phyloP scores from a whole-genome alignment of 2,113 vertebrate species.

The Anhinga anhinga region DNA sequence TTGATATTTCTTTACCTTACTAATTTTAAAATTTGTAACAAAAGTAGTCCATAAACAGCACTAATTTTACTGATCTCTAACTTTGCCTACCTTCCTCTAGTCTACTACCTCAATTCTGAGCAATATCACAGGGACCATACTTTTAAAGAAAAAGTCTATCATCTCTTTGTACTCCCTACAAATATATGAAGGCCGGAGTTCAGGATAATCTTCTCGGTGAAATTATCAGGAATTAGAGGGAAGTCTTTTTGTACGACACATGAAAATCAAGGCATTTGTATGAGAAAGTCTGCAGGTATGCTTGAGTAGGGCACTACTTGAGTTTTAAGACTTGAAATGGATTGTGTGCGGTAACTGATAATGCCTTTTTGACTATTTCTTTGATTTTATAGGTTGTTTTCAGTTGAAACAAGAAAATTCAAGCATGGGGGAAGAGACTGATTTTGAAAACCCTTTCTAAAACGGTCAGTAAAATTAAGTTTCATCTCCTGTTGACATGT shows the following conservation, averaged over 20 bases:
- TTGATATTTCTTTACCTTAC: not conserved
- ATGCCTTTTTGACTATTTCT: not conserved
- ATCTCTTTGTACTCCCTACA: not conserved
- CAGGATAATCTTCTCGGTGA: not conserved
- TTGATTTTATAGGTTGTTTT: not conserved
- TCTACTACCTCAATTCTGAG: not conserved
- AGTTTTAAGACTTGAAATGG: not conserved
- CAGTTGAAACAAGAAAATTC: not conserved
- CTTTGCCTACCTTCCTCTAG: not conserved
- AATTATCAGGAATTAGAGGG: not conserved
- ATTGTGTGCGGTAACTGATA: not conserved
- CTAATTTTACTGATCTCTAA: not conserved
- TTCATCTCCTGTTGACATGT: not conserved
- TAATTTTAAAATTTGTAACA: not conserved
- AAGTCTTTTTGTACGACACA: not conserved
- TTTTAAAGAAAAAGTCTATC: not conserved
- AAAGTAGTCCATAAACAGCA: not conserved
- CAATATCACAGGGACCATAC: not conserved
- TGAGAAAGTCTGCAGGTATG: not conserved
- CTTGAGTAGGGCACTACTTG: not conserved
- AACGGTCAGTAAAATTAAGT: not conserved
- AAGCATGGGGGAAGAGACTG: accelerated
- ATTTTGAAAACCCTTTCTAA: not conserved
- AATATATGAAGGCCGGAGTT: not conserved
- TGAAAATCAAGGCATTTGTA: not conserved